Evolutionary conservation across 2,888 invertebrate genomes (phyloP).

Genomic region (Ctena decussata): DNA sequence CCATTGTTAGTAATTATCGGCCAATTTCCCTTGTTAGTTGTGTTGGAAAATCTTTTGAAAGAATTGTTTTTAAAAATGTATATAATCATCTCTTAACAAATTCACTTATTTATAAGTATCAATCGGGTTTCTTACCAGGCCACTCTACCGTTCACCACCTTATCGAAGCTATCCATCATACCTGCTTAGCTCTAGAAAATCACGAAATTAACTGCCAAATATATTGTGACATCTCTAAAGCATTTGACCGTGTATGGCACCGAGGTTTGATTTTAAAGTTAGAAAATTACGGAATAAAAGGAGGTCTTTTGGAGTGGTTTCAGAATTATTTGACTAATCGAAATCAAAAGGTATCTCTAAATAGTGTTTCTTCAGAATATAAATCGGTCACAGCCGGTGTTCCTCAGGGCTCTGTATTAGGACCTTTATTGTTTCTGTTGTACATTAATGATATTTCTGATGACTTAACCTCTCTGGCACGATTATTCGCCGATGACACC

Average conservation of each 20-base stretch:
- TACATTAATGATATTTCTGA: conserved; percentile 1
- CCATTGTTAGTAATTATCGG: background rate
- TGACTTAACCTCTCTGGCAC: background rate
- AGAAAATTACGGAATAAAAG: background rate
- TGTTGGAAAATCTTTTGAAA: background rate
- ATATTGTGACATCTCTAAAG: background rate
- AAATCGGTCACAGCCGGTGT: background rate
- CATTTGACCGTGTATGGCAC: conserved; percentile 11
- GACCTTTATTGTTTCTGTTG: background rate
- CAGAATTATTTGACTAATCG: background rate
- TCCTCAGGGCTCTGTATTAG: background rate
- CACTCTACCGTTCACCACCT: background rate
- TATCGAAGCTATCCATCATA: background rate
- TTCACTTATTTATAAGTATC: conserved; percentile 4
- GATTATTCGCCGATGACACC: background rate
- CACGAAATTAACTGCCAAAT: background rate
- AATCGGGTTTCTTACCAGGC: conserved; percentile 15
- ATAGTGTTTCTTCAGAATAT: background rate
- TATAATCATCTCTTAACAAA: background rate
- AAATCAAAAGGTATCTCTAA: background rate
- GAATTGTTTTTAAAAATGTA: background rate
- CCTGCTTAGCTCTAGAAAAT: background rate
- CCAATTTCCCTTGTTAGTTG: background rate
- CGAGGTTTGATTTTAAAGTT: background rate
- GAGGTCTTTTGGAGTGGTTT: background rate